These are phyloP conservation scores for Solenopsis invicta DNA, from an alignment of 1,140 invertebrate species.

Conservation along the genomic window DNA sequence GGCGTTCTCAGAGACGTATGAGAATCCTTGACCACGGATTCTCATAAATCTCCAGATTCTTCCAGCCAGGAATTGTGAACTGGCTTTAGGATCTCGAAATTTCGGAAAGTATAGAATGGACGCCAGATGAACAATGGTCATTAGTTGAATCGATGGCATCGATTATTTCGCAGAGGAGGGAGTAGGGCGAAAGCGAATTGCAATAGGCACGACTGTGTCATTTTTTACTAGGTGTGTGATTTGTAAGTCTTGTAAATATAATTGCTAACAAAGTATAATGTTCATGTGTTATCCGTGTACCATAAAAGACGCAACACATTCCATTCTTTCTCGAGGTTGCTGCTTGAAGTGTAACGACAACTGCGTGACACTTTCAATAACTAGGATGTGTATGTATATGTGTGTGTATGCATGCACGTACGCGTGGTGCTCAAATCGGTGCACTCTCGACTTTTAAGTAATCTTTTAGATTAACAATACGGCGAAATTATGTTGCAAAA, in stretches of 20 bases:
- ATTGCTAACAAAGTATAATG: slow-evolving; percentile 82
- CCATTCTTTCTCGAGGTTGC: slow-evolving; percentile 80
- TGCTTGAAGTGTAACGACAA: slow-evolving; percentile 76
- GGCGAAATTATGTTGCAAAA: neutral
- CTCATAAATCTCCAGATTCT: slow-evolving; percentile 30
- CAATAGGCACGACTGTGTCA: slow-evolving; percentile 80
- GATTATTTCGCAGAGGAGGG: slow-evolving; percentile 16
- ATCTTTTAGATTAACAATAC: neutral
- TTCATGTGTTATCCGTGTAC: slow-evolving; percentile 83
- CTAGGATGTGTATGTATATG: slow-evolving; percentile 76
- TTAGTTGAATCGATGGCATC: slow-evolving; percentile 11
- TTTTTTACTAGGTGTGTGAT: slow-evolving; percentile 80
- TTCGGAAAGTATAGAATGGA: neutral
- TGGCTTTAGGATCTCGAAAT: slow-evolving; percentile 42
- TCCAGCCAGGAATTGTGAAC: slow-evolving; percentile 54
- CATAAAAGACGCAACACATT: slow-evolving; percentile 85
- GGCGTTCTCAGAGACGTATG: slow-evolving; percentile 5
- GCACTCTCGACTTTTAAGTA: neutral
- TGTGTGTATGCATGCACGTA: slow-evolving; percentile 73
- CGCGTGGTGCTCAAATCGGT: slow-evolving; percentile 37
- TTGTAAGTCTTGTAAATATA: slow-evolving; percentile 86
- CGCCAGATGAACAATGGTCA: neutral
- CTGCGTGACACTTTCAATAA: slow-evolving; percentile 75
- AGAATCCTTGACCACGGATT: slow-evolving; percentile 8
- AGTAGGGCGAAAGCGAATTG: slow-evolving; percentile 72